Percentiles rank a stretch among this genome's conserved stretches.
Evolutionary conservation across 2,113 vertebrate species (phyloP).

Genomic region (Stercorarius parasiticus): DNA sequence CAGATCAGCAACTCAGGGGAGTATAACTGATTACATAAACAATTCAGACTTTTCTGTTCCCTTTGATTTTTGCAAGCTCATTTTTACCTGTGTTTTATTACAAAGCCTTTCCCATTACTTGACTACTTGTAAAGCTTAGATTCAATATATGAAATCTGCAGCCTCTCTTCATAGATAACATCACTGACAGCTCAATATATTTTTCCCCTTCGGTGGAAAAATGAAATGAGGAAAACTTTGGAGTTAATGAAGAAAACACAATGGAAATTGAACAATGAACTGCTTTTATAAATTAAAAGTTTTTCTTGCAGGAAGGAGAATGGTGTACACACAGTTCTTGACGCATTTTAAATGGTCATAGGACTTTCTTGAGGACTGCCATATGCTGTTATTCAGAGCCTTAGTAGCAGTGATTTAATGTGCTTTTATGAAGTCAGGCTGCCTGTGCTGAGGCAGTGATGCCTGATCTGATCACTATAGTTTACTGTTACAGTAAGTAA

Average conservation of each 20-base stretch:
- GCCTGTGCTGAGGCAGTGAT: neutral
- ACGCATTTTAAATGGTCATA: constrained; percentile 3
- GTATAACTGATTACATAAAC: constrained; percentile 60
- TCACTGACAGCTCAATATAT: constrained; percentile 44
- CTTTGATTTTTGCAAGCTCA: constrained; percentile 57
- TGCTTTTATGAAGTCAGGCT: neutral
- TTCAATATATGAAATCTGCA: constrained; percentile 64
- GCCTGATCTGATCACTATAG: neutral
- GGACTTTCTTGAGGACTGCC: constrained; percentile 12
- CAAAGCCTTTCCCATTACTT: constrained; percentile 63
- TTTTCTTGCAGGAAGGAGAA: constrained; percentile 5
- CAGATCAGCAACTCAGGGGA: neutral
- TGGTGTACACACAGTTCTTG: neutral
- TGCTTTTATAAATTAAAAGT: constrained; percentile 38
- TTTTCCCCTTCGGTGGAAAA: constrained; percentile 46
- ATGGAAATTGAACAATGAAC: constrained; percentile 36
- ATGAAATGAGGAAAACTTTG: constrained; percentile 52
- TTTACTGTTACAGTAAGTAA: neutral
- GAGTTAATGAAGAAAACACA: constrained; percentile 68
- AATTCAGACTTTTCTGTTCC: constrained; percentile 54
- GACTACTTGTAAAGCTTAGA: constrained; percentile 69
- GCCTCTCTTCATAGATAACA: constrained; percentile 43
- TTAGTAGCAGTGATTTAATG: neutral
- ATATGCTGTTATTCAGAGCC: constrained; percentile 25
- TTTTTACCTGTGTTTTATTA: constrained; percentile 65